Evolutionary conservation across 2,888 invertebrate genomes (phyloP).

Genomic region (Schrankia costaestrigalis): DNA sequence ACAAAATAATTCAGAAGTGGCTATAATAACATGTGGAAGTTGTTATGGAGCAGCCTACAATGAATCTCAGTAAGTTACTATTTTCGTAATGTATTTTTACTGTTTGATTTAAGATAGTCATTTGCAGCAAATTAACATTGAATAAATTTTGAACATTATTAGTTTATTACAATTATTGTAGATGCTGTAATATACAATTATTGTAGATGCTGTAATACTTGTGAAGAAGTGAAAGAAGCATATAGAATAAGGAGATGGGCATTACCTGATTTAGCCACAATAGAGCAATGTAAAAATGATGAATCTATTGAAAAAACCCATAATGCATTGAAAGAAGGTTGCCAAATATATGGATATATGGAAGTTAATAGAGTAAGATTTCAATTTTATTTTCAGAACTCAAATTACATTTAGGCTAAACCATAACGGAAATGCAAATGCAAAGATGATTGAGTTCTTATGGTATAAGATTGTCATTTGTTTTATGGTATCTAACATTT

Average conservation of each 20-base stretch:
- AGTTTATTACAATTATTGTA: too few relatives aligned
- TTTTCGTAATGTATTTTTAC: neutral
- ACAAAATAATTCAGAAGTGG: constrained; percentile 69
- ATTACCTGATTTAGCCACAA: constrained; percentile 86
- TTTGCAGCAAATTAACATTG: neutral
- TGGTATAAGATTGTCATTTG: too few relatives aligned
- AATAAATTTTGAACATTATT: too few relatives aligned
- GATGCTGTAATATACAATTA: too few relatives aligned
- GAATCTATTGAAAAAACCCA: constrained; percentile 87
- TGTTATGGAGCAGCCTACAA: constrained; percentile 95
- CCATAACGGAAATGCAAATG: too few relatives aligned
- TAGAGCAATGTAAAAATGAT: constrained; percentile 95
- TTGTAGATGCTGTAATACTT: constrained; percentile 95
- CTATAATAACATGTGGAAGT: constrained; percentile 89
- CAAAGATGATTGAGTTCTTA: too few relatives aligned
- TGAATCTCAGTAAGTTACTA: constrained; percentile 78
- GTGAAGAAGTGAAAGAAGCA: constrained; percentile 96
- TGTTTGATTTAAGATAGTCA: neutral
- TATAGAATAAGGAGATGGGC: constrained; percentile 94
- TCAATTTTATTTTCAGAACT: neutral
- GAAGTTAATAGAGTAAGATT: constrained; percentile 92
- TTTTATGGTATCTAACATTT: too few relatives aligned
- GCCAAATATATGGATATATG: constrained; percentile 96
- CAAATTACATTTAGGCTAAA: too few relatives aligned
- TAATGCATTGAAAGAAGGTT: constrained; percentile 94